A percentile compares a stretch with the other conserved stretches of the same genome.
These are phyloP conservation scores for Halcyon badia DNA, from an alignment of 2,797 vertebrate genomes.

Conservation along the genomic window DNA sequence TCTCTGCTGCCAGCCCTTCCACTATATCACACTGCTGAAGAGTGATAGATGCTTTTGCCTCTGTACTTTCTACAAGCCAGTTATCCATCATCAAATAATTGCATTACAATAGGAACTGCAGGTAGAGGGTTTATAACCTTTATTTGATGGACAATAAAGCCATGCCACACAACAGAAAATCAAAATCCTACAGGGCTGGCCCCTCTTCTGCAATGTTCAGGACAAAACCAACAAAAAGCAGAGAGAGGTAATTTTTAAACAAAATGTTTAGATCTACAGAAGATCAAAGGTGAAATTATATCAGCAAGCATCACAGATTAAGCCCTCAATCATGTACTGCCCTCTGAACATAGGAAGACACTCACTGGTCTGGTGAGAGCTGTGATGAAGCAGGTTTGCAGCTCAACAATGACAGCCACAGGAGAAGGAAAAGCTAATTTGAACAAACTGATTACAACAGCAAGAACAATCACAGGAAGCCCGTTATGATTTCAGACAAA, in stretches of 20 bases:
- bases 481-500: background rate
- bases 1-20: background rate
- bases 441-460: background rate
- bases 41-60: background rate
- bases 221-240: background rate
- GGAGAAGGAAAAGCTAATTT: background rate
- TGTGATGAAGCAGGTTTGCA: background rate
- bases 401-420: background rate
- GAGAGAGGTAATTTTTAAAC: background rate
- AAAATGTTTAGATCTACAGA: background rate
- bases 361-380: background rate
- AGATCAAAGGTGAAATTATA: background rate
- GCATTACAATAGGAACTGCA: background rate
- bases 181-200: background rate
- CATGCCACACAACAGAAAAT: background rate
- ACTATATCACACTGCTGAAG: background rate
- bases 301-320: background rate
- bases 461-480: background rate
- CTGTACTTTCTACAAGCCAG: background rate
- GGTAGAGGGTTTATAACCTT: background rate
- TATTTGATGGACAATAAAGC: background rate
- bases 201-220: background rate
- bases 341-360: background rate
- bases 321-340: background rate
- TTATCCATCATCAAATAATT: background rate